These are phyloP conservation scores for Xanthorhoe spadicearia DNA, from an alignment of 2,888 invertebrate species.

Conservation along the genomic window DNA sequence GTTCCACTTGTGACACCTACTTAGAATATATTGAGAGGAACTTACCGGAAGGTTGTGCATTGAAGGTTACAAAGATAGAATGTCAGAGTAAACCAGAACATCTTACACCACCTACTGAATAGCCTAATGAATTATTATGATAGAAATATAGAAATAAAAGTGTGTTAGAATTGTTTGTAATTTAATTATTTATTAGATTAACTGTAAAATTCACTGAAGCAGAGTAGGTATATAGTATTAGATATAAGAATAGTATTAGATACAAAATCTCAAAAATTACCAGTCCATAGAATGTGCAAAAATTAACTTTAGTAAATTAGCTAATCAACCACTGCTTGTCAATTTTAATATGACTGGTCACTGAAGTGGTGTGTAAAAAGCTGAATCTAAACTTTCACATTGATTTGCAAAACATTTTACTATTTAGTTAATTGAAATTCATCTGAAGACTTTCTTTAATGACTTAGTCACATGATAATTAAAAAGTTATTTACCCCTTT, in stretches of 20 bases:
- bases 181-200: constrained; percentile 6
- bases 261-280: not conserved
- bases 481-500: too few species aligned
- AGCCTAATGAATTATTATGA: constrained; percentile 19
- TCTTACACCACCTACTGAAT: constrained; percentile 72
- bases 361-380: too few species aligned
- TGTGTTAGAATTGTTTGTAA: constrained; percentile 31
- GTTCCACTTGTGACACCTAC: constrained; percentile 97
- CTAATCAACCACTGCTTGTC: too few species aligned
- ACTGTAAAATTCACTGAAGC: not conserved
- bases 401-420: too few species aligned
- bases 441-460: too few species aligned
- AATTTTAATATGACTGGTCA: too few species aligned
- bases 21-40: constrained; percentile 98
- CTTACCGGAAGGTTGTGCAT: constrained; percentile 97
- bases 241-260: not conserved
- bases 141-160: constrained; percentile 51
- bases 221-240: too few species aligned
- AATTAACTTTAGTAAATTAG: too few species aligned
- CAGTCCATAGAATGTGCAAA: too few species aligned
- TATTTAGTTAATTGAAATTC: too few species aligned
- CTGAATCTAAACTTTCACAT: too few species aligned
- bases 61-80: constrained; percentile 94
- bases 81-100: constrained; percentile 84
- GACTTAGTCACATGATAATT: too few species aligned